Conservation (phyloP, 2,888 invertebrate species). For the Amphipyra berbera region DNA sequence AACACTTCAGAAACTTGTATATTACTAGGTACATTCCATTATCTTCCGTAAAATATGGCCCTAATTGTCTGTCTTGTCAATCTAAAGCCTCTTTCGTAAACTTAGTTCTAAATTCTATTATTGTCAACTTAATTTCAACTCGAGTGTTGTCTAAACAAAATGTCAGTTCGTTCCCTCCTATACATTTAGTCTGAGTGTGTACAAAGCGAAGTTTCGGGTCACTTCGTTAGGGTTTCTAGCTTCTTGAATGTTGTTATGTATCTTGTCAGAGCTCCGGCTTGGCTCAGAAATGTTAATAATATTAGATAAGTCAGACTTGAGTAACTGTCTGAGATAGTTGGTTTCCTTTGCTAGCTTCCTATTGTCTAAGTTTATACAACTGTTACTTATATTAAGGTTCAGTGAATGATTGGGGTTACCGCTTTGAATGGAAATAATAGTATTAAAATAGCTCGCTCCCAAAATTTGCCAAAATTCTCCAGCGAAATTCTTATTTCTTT, state of each 20-base stretch:
- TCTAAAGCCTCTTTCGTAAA: neutral
- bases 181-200: neutral
- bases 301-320: conserved; percentile 27
- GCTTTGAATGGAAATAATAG: conserved; percentile 2
- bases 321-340: conserved; percentile 30
- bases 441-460: conserved; percentile 6
- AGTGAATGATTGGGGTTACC: conserved; percentile 27
- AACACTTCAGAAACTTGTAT: too few species aligned
- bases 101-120: conserved; percentile 33
- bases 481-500: too few species aligned
- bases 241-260: conserved; percentile 14
- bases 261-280: conserved; percentile 14
- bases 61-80: conserved; percentile 19
- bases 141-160: too few species aligned
- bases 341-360: conserved; percentile 18
- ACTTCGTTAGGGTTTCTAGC: conserved; percentile 12
- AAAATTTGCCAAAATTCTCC: neutral
- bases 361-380: conserved; percentile 36
- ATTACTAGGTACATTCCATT: neutral
- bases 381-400: conserved; percentile 3
- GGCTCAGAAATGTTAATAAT: conserved; percentile 42
- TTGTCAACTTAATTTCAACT: conserved; percentile 29
- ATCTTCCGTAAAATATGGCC: neutral
- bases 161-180: too few species aligned
- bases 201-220: conserved; percentile 22